phyloP scores from a whole-genome alignment of 2,113 vertebrate species.

The Corythaeola cristata region DNA sequence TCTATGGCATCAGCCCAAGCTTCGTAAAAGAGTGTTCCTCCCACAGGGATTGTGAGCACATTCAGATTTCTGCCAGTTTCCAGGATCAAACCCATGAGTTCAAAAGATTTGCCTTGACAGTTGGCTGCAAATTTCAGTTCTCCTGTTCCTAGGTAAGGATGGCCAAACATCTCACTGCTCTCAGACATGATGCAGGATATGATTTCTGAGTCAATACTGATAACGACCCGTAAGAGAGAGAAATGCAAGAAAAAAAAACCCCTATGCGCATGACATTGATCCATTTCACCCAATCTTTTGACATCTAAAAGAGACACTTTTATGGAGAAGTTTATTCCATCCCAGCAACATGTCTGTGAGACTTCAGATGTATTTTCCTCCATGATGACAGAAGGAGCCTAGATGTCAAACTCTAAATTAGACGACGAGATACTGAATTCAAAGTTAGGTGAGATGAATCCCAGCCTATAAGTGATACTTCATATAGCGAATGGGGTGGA shows the following conservation, averaged over 20 bases:
- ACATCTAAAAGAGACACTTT: not conserved
- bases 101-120: not conserved
- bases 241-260: not conserved
- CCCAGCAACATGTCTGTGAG: not conserved
- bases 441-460: not conserved
- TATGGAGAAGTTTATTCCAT: not conserved
- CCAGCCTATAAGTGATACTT: not conserved
- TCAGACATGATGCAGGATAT: not conserved
- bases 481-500: not conserved
- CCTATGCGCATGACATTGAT: not conserved
- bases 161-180: not conserved
- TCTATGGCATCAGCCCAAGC: not conserved
- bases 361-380: not conserved
- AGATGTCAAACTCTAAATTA: not conserved
- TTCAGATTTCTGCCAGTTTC: conserved; percentile 4
- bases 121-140: not conserved
- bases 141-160: not conserved
- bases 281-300: not conserved
- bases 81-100: not conserved
- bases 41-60: not conserved
- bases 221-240: not conserved
- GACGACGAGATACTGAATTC: not conserved
- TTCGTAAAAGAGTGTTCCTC: conserved; percentile 8
- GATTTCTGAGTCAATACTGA: not conserved
- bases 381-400: not conserved